Conservation (phyloP, 2,888 invertebrate species). For the Mesorhabditis belari region DNA sequence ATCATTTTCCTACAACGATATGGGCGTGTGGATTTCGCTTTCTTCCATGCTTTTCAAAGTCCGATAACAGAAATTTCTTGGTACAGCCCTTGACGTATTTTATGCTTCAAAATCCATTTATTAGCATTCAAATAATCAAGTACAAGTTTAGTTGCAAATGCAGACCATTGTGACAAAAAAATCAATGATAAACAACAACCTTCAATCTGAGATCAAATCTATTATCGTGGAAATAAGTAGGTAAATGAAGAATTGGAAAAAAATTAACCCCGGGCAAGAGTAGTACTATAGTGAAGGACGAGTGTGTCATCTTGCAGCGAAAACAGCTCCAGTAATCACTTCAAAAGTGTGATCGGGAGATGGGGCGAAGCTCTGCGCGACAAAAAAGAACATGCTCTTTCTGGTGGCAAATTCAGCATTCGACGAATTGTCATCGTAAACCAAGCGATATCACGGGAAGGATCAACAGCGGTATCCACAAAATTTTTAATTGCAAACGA, state of each 20-base stretch:
- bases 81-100: too few species aligned
- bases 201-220: too few species aligned
- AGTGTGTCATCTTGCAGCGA: slow-evolving; percentile 10
- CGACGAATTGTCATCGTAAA: slow-evolving; percentile 14
- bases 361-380: slow-evolving; percentile 28
- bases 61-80: too few species aligned
- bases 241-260: background rate
- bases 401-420: slow-evolving; percentile 10
- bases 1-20: too few species aligned
- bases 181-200: too few species aligned
- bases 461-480: slow-evolving; percentile 5
- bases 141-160: too few species aligned
- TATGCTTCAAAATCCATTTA: too few species aligned
- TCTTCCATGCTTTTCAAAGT: too few species aligned
- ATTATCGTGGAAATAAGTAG: too few species aligned
- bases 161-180: too few species aligned
- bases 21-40: too few species aligned
- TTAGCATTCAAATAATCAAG: too few species aligned
- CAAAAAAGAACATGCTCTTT: slow-evolving; percentile 19
- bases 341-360: slow-evolving; percentile 33
- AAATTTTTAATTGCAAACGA: background rate
- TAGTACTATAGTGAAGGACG: slow-evolving; percentile 31
- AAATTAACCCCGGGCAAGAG: slow-evolving; percentile 28
- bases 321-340: slow-evolving; percentile 8
- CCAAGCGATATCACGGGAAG: slow-evolving; percentile 12